phyloP scores from a whole-genome alignment of 2,113 vertebrate genomes.

The Nettapus auritus region DNA sequence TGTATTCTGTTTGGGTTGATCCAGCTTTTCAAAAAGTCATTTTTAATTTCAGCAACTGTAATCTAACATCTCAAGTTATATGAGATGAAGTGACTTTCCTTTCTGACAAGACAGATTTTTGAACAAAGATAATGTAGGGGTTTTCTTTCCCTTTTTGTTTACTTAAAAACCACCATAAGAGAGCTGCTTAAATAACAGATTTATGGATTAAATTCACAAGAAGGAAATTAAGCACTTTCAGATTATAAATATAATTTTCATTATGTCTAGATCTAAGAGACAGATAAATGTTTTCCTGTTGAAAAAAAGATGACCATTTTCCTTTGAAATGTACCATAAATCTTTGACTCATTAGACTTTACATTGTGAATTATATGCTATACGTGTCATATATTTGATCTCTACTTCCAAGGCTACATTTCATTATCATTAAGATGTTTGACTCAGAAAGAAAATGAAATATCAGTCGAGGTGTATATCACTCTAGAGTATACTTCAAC shows the following conservation, averaged over 20 bases:
- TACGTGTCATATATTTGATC: rapidly evolving
- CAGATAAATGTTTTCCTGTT: not conserved
- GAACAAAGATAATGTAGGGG: rapidly evolving
- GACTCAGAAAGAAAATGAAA: not conserved
- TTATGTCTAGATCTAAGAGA: not conserved
- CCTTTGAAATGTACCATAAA: not conserved
- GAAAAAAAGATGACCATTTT: not conserved
- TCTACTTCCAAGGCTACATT: not conserved
- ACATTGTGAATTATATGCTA: not conserved
- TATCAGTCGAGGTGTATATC: not conserved
- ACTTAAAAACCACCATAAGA: not conserved
- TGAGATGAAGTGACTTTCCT: not conserved
- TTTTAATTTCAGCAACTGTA: not conserved
- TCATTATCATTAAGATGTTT: not conserved
- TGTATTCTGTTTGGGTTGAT: not conserved
- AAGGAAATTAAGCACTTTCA: not conserved
- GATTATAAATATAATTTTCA: not conserved
- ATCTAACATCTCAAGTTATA: rapidly evolving
- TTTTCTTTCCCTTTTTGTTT: not conserved
- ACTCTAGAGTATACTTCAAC: not conserved
- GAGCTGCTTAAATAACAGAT: not conserved
- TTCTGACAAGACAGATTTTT: not conserved
- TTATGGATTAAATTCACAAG: not conserved
- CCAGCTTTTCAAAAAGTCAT: not conserved
- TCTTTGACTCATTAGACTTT: not conserved